Evolutionary conservation across 2,113 vertebrate genomes (phyloP).

Genomic region (Megaceryle torquata): DNA sequence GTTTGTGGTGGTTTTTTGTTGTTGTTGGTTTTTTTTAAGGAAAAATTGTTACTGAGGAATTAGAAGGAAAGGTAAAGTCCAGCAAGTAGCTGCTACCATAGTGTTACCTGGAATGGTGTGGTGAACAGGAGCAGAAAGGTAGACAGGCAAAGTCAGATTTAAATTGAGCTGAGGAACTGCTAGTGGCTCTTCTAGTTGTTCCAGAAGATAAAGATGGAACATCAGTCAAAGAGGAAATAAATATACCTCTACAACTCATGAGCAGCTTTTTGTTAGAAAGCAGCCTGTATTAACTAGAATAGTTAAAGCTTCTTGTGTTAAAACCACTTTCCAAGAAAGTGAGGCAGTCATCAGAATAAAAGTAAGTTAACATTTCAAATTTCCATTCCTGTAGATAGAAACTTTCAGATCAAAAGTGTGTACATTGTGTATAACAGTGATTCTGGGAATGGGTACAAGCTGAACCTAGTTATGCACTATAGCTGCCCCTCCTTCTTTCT

Average conservation of each 20-base stretch:
- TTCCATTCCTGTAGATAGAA: background rate
- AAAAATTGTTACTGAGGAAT: background rate
- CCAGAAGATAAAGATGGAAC: background rate
- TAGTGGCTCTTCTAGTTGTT: background rate
- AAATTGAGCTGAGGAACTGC: background rate
- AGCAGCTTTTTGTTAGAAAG: background rate
- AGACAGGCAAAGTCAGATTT: background rate
- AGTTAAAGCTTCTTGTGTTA: background rate
- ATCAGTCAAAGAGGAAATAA: background rate
- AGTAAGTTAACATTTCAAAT: background rate
- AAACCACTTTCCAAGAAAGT: background rate
- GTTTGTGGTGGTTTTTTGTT: no score
- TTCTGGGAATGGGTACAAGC: background rate
- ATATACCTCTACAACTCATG: background rate
- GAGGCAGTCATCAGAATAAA: background rate
- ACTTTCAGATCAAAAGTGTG: background rate
- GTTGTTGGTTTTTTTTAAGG: background rate
- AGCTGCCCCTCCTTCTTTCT: background rate
- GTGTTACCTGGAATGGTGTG: background rate
- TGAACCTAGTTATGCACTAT: background rate
- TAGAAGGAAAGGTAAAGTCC: background rate
- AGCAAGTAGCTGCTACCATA: background rate
- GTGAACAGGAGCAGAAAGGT: background rate
- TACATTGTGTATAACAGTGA: background rate
- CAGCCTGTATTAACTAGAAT: background rate